phyloP scores from a whole-genome alignment of 2,113 vertebrate species.

The Xiphophorus couchianus region DNA sequence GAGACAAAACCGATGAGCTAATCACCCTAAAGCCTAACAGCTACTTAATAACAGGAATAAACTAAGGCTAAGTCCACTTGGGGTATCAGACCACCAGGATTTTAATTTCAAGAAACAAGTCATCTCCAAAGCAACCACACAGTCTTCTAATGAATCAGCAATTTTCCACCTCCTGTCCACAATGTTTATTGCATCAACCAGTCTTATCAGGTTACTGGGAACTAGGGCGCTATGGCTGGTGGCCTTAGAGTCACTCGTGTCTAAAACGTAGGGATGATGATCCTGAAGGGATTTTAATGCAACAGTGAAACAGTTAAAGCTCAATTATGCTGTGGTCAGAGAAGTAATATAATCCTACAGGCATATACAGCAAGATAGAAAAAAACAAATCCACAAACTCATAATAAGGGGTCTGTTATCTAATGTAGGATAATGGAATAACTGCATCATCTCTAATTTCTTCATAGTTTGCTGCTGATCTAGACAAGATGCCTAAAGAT shows the following conservation, averaged over 20 bases:
- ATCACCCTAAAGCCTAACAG: neutral
- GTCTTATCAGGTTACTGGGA: conserved; percentile 21
- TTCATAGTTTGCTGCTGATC: too few relatives aligned
- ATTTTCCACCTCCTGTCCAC: conserved; percentile 32
- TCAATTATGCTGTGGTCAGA: neutral
- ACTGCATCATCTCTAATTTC: too few relatives aligned
- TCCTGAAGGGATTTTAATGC: too few relatives aligned
- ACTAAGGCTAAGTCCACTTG: neutral
- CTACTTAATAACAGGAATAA: neutral
- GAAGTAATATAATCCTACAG: too few relatives aligned
- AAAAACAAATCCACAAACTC: neutral
- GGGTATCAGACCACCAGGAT: conserved; percentile 26
- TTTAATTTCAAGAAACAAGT: conserved; percentile 48
- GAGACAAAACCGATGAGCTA: neutral
- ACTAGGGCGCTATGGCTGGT: neutral
- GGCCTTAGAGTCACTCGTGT: too few relatives aligned
- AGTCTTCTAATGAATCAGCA: conserved; percentile 60
- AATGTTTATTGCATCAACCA: conserved; percentile 8
- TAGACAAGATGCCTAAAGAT: neutral
- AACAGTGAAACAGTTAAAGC: too few relatives aligned
- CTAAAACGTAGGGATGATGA: too few relatives aligned
- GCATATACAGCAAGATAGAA: too few relatives aligned
- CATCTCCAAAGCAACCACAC: conserved; percentile 65
- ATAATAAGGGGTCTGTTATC: neutral
- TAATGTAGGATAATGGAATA: neutral